These are phyloP conservation scores for Ctenopoma multispine DNA, from an alignment of 2,797 vertebrate genomes.

Conservation along the genomic window DNA sequence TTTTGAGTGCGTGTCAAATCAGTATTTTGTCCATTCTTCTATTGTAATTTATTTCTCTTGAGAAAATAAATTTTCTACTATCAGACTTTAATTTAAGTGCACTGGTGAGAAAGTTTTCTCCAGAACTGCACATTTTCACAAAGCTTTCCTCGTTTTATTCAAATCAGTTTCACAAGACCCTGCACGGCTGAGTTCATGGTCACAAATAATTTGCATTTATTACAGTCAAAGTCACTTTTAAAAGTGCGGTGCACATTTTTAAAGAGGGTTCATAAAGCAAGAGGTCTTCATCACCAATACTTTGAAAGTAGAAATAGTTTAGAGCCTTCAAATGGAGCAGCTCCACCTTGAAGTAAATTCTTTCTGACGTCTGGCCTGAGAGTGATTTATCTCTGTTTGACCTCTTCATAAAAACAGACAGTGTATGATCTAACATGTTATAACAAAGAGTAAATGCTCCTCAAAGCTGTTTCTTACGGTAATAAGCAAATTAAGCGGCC, in stretches of 20 bases:
- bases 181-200: not conserved
- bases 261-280: not conserved
- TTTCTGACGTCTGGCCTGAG: constrained; percentile 5
- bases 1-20: not conserved
- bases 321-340: constrained; percentile 30
- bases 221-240: constrained; percentile 30
- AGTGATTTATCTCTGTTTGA: constrained; percentile 33
- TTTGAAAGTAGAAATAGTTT: constrained; percentile 18
- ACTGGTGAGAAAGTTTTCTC: not conserved
- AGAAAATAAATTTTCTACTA: not conserved
- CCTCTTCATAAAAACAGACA: constrained; percentile 1
- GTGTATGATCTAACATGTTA: not conserved
- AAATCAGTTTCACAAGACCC: constrained; percentile 15
- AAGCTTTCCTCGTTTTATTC: constrained; percentile 27
- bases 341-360: constrained; percentile 45
- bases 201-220: constrained; percentile 32
- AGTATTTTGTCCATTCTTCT: not conserved
- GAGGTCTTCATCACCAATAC: not conserved
- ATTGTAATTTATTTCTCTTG: not conserved
- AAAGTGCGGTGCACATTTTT: not conserved
- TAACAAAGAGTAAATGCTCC: not conserved
- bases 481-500: constrained; percentile 15
- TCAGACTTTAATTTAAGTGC: not conserved
- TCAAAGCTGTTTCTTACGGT: constrained; percentile 9
- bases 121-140: not conserved